Percentiles rank a stretch among this genome's conserved stretches.
phyloP scores from a whole-genome alignment of 2,113 vertebrate species.

The Notiomystis cincta region DNA sequence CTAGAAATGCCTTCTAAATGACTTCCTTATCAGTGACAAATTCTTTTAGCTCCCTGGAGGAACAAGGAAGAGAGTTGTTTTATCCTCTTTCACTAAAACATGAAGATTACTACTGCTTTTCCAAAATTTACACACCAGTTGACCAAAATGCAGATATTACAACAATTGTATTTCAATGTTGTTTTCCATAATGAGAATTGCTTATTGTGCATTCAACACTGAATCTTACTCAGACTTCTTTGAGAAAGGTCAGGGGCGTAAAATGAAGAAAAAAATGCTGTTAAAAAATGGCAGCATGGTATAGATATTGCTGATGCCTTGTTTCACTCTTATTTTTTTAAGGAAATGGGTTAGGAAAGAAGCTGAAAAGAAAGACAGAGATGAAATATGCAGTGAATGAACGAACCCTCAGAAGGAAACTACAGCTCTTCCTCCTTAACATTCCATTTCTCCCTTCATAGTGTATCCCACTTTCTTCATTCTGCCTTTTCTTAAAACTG shows the following conservation, averaged over 20 bases:
- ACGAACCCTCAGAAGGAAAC: not conserved
- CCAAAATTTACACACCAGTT: not conserved
- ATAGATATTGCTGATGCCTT: not conserved
- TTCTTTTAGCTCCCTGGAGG: slow-evolving; percentile 47
- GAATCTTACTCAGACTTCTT: not conserved
- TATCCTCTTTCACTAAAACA: not conserved
- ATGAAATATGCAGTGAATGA: not conserved
- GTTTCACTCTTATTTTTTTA: not conserved
- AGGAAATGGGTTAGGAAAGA: not conserved
- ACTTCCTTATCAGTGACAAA: slow-evolving; percentile 59
- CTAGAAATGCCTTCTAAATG: slow-evolving; percentile 66
- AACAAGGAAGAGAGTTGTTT: slow-evolving; percentile 29
- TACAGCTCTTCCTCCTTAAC: not conserved
- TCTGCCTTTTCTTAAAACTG: not conserved
- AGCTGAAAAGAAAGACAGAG: not conserved
- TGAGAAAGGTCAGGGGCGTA: not conserved
- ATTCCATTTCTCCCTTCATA: not conserved
- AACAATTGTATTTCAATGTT: not conserved
- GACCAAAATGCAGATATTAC: not conserved
- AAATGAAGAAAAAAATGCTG: not conserved
- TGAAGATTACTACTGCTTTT: not conserved
- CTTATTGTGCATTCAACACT: not conserved
- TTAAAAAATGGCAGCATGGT: not conserved
- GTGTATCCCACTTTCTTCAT: not conserved
- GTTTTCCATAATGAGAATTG: not conserved